phyloP scores from a whole-genome alignment of 2,888 invertebrate species.

The Cremastobaeus sp. region DNA sequence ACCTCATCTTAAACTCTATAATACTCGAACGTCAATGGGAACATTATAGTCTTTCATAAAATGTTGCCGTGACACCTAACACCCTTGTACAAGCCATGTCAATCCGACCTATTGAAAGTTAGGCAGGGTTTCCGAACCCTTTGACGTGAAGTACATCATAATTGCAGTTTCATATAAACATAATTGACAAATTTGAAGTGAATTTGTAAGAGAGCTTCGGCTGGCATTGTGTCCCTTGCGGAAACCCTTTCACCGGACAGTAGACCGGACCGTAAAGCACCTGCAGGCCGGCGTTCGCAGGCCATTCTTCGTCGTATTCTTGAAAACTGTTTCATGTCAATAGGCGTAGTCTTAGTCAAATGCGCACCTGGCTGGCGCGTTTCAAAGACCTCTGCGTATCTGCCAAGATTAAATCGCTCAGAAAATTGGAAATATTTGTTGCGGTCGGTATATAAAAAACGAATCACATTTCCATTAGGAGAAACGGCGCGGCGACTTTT shows the following conservation, averaged over 20 bases:
- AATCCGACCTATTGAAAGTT: constrained; percentile 9
- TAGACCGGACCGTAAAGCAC: constrained; percentile 30
- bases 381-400: constrained; percentile 35
- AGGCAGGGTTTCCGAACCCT: constrained; percentile 11
- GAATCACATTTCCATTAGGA: constrained; percentile 43
- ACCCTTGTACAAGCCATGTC: constrained; percentile 4
- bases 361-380: constrained; percentile 48
- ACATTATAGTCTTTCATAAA: constrained; percentile 5
- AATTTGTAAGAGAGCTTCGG: constrained; percentile 1
- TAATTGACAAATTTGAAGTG: constrained; percentile 42
- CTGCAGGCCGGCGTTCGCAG: constrained; percentile 28
- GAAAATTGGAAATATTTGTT: constrained; percentile 57
- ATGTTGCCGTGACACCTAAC: not conserved
- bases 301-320: constrained; percentile 31
- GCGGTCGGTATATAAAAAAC: constrained; percentile 29
- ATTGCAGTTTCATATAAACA: constrained; percentile 27
- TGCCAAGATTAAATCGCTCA: constrained; percentile 47
- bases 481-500: constrained; percentile 9
- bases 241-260: constrained; percentile 41
- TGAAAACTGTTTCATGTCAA: constrained; percentile 45
- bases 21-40: constrained; percentile 7
- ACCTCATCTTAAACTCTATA: constrained; percentile 10
- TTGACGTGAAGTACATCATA: constrained; percentile 30
- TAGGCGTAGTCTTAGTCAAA: constrained; percentile 39
- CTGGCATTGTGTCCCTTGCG: constrained; percentile 17